Percentiles rank a stretch among this genome's conserved stretches.
phyloP scores from a whole-genome alignment of 2,113 vertebrate genomes.

The Rhinoderma darwinii region DNA sequence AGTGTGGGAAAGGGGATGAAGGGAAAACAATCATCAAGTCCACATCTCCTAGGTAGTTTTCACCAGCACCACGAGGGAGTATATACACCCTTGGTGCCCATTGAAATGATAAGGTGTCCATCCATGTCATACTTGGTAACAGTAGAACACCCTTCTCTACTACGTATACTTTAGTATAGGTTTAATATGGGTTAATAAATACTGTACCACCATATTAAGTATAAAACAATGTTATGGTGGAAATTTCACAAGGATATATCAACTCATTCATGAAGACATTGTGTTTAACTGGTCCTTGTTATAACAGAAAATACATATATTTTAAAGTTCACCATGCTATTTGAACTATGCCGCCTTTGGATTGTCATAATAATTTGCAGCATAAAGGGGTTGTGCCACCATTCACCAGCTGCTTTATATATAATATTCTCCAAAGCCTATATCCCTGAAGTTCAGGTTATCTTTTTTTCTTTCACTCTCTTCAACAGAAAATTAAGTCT shows the following conservation, averaged over 20 bases:
- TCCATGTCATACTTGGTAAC: neutral
- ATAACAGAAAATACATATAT: neutral
- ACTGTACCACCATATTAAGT: neutral
- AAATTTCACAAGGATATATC: neutral
- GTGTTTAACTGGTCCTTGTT: neutral
- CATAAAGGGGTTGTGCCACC: neutral
- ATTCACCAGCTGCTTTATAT: conserved; percentile 1
- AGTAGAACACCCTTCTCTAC: neutral
- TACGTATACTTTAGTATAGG: neutral
- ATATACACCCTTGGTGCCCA: neutral
- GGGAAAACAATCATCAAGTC: too few relatives aligned
- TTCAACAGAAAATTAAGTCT: conserved; percentile 44
- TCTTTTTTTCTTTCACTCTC: conserved; percentile 29
- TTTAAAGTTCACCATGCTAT: neutral
- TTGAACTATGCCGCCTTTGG: neutral
- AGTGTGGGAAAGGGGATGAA: too few relatives aligned
- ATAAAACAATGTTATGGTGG: neutral
- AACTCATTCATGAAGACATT: neutral
- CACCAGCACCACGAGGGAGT: too few relatives aligned
- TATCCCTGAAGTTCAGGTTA: neutral
- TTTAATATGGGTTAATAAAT: neutral
- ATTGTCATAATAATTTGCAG: conserved; percentile 14
- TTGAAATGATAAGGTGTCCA: neutral
- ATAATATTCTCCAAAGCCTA: neutral
- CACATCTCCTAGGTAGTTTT: too few relatives aligned